Base-by-base conservation (phyloP, 2,113 vertebrate genomes). In the Boulengeromyrus knoepffleri region DNA sequence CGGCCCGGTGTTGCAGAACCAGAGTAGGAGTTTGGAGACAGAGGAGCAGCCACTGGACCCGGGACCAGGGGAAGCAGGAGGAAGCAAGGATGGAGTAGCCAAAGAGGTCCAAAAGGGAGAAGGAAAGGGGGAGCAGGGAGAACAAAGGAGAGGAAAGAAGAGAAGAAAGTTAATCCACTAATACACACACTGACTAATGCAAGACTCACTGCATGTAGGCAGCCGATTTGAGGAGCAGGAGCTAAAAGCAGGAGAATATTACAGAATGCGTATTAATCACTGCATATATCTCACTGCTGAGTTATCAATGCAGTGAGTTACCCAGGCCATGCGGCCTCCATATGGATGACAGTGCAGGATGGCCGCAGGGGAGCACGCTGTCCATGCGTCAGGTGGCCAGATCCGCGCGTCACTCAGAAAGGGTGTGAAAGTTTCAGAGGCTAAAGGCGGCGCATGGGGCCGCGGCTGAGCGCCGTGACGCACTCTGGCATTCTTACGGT, bases 1-100 rank as follows among this genome's bases (percentile, higher is more conserved):
- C 92, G 97, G 97, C 95, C 97, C 97, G 94, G 95, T 96, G 95
- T 95, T 97, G 97, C 98, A 98, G 97, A 99, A 97, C 96, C 97
- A 97, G 96, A 99, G 97, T 92, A 98, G 95, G 94, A 99, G 96
- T 95, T 97, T 97, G 97, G 96, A 98, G 96, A 97, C 94, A 97
- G 97, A 97, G 94, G 97, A 97, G 95, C 97, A 98, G 97, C 97
- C 97, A 93, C 97, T 99, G 94, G 89, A 93, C 90, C 24, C 70
- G 24, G 77, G 88, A 89, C 49, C 91, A 90, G 91, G 91, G 94
- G 94, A 93, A 93, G 90, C 92, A 91, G 94, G 92, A 90, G 50
- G 84, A n/a, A 90, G 90, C 0, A 80, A 87, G 46, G 92, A 92
- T 90, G 62, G 92, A 93, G 90, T 90, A 89, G 93, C 92, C 90